Evolutionary conservation across 2,113 vertebrate genomes (phyloP).

Genomic region (Tylochromis polylepis): DNA sequence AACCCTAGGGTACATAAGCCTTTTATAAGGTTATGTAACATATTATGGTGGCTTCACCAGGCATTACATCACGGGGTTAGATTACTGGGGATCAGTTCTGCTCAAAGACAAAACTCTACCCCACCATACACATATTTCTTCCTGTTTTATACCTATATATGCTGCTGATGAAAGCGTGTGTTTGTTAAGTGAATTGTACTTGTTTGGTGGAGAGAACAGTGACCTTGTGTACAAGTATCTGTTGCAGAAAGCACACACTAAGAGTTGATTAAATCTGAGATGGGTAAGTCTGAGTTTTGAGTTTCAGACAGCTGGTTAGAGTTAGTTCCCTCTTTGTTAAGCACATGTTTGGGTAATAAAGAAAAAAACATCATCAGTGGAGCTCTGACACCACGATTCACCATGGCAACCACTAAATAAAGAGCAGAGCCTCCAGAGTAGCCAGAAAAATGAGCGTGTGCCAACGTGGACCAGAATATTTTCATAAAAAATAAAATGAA

Average conservation of each 20-base stretch:
- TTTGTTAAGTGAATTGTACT: not conserved
- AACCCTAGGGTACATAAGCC: conserved; percentile 47
- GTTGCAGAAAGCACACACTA: not conserved
- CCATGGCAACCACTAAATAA: not conserved
- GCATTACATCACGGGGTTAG: conserved; percentile 59
- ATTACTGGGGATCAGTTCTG: conserved; percentile 57
- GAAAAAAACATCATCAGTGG: not conserved
- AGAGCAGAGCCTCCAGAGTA: not conserved
- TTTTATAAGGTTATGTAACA: conserved; percentile 61
- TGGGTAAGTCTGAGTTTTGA: not conserved
- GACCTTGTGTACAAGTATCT: not conserved
- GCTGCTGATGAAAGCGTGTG: not conserved
- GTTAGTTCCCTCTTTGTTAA: not conserved
- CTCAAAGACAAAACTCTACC: conserved; percentile 24
- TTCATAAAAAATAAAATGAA: not conserved
- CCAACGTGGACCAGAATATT: not conserved
- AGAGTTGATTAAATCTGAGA: not conserved
- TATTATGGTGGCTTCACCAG: conserved; percentile 43
- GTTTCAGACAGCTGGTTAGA: not conserved
- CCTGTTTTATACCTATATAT: conserved; percentile 1
- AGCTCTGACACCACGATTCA: not conserved
- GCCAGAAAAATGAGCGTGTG: not conserved
- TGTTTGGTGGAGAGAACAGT: not conserved
- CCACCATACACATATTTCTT: not conserved
- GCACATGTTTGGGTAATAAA: not conserved